These are phyloP conservation scores for Himalopsyche phryganea DNA, from an alignment of 1,140 invertebrate species.

Conservation along the genomic window DNA sequence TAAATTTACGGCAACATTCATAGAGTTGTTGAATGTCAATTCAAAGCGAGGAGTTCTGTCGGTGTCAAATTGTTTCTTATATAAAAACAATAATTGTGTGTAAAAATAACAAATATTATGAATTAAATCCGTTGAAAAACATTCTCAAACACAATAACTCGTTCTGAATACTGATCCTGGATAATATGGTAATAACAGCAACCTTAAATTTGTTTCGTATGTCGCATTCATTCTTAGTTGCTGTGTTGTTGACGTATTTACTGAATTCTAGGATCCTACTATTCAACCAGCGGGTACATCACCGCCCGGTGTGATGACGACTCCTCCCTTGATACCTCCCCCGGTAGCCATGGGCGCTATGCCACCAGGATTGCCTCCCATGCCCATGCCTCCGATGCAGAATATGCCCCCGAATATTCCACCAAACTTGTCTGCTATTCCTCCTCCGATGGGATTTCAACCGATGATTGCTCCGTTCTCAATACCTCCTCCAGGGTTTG, in stretches of 20 bases:
- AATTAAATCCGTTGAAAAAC: too few relatives aligned
- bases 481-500: constrained; percentile 73
- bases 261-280: constrained; percentile 37
- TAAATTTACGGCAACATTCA: too few relatives aligned
- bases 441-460: constrained; percentile 61
- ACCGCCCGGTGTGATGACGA: constrained; percentile 38
- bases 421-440: constrained; percentile 46
- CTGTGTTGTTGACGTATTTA: background rate
- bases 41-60: too few relatives aligned
- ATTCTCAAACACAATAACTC: too few relatives aligned
- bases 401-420: constrained; percentile 35
- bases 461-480: constrained; percentile 71
- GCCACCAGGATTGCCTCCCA: constrained; percentile 28
- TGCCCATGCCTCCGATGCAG: constrained; percentile 44
- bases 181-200: constrained; percentile 6
- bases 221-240: background rate
- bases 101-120: too few relatives aligned
- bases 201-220: too few relatives aligned
- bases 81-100: too few relatives aligned
- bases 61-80: too few relatives aligned
- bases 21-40: too few relatives aligned
- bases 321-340: constrained; percentile 39
- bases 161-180: background rate
- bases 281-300: constrained; percentile 39
- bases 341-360: constrained; percentile 33